Evolutionary conservation across 2,113 vertebrate genomes (phyloP).

Genomic region (Campylorhamphus procurvoides): DNA sequence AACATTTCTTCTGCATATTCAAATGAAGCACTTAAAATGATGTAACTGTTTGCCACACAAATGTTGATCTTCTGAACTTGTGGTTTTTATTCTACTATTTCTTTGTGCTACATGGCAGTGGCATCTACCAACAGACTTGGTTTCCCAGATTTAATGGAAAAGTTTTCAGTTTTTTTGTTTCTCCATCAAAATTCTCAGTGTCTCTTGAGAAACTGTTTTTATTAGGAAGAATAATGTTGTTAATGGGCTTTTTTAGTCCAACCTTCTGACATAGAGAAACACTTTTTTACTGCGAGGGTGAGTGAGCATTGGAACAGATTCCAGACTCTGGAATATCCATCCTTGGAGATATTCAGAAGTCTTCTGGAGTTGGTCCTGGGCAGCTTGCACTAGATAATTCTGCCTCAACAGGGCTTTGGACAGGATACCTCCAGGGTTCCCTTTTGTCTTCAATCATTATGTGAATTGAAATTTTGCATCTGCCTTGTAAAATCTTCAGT

Average conservation of each 20-base stretch:
- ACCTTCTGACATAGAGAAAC: not conserved
- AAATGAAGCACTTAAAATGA: not conserved
- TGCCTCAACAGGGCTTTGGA: not conserved
- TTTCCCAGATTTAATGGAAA: not conserved
- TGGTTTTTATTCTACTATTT: not conserved
- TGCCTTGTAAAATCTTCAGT: not conserved
- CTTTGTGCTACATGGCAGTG: not conserved
- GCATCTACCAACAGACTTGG: not conserved
- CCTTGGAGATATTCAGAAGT: not conserved
- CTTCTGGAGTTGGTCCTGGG: not conserved
- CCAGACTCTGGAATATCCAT: not conserved
- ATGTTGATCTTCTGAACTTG: not conserved
- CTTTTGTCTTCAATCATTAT: not conserved
- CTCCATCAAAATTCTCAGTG: not conserved
- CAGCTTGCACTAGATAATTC: not conserved
- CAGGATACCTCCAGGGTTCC: not conserved
- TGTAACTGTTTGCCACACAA: not conserved
- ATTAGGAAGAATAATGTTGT: not conserved
- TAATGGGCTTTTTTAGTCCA: not conserved
- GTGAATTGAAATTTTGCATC: not conserved
- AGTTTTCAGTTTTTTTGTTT: not conserved
- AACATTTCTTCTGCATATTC: constrained; percentile 13
- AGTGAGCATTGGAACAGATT: not conserved
- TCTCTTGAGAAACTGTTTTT: not conserved
- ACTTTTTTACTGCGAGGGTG: not conserved